Conservation (phyloP, 2,888 invertebrate genomes). For the Dolomedes plantarius region DNA sequence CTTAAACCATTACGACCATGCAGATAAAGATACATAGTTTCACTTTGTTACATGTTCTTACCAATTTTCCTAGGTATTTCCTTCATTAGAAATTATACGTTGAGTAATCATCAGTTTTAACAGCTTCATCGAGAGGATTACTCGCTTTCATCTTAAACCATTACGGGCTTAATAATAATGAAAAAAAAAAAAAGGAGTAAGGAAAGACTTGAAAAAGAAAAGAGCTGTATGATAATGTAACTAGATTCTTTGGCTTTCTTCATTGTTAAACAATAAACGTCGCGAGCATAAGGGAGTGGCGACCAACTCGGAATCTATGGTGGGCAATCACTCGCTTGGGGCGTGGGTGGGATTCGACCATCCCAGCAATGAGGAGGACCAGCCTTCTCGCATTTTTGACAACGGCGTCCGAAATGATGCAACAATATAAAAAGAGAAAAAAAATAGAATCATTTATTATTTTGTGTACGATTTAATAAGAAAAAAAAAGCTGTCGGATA, state of each 20-base stretch:
- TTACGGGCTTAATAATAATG: not conserved
- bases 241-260: constrained; percentile 10
- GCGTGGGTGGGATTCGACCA: constrained; percentile 55
- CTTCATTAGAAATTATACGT: too few species aligned
- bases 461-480: constrained; percentile 24
- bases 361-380: constrained; percentile 40
- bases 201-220: not conserved
- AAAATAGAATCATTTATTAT: constrained; percentile 40
- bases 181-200: not conserved
- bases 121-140: too few species aligned
- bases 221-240: not conserved
- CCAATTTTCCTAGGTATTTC: too few species aligned
- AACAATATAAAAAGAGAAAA: not conserved
- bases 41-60: too few species aligned
- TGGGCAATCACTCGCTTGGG: constrained; percentile 30
- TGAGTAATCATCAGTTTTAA: too few species aligned
- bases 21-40: too few species aligned
- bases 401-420: constrained; percentile 46
- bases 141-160: not conserved
- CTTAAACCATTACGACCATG: too few species aligned
- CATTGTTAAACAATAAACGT: constrained; percentile 61
- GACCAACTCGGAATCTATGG: not conserved
- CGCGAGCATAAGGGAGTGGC: constrained; percentile 55
- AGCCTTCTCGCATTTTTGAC: constrained; percentile 54
- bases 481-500: constrained; percentile 7